Conservation (phyloP, 2,113 vertebrate species). For the Hystrix brachyura region DNA sequence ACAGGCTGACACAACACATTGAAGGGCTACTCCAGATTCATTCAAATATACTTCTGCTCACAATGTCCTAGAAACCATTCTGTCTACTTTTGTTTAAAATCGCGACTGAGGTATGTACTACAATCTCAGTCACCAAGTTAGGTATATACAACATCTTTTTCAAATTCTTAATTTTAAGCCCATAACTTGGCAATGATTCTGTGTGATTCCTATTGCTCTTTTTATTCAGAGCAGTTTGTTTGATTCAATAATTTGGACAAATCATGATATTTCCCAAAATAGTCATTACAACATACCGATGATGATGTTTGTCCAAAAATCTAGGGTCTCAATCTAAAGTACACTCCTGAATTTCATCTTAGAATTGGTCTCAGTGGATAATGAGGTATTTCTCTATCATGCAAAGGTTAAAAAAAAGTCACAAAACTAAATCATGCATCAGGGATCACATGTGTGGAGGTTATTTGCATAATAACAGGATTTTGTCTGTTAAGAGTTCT, state of each 20-base stretch:
- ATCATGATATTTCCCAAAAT: not conserved
- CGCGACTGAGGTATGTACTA: rapidly evolving
- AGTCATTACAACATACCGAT: not conserved
- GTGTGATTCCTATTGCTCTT: not conserved
- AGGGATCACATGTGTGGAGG: not conserved
- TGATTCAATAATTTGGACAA: not conserved
- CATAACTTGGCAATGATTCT: not conserved
- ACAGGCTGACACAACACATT: too few species aligned
- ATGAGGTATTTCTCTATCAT: not conserved
- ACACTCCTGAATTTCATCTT: not conserved
- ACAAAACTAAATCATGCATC: not conserved
- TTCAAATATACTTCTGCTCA: not conserved
- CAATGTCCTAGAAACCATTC: not conserved
- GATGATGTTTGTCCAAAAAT: not conserved
- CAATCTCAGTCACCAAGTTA: rapidly evolving
- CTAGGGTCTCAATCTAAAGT: not conserved
- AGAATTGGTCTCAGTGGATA: not conserved
- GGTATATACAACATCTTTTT: rapidly evolving
- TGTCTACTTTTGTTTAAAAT: rapidly evolving
- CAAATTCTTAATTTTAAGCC: not conserved
- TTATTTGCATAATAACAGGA: slow-evolving; percentile 17
- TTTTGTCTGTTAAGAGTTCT: not conserved
- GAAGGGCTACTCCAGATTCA: not conserved
- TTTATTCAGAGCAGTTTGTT: not conserved
- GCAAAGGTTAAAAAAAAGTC: too few species aligned